A percentile compares a stretch with the other conserved stretches of the same genome.
Evolutionary conservation across 2,797 vertebrate species (phyloP).

Genomic region (Enteromius paludinosus): DNA sequence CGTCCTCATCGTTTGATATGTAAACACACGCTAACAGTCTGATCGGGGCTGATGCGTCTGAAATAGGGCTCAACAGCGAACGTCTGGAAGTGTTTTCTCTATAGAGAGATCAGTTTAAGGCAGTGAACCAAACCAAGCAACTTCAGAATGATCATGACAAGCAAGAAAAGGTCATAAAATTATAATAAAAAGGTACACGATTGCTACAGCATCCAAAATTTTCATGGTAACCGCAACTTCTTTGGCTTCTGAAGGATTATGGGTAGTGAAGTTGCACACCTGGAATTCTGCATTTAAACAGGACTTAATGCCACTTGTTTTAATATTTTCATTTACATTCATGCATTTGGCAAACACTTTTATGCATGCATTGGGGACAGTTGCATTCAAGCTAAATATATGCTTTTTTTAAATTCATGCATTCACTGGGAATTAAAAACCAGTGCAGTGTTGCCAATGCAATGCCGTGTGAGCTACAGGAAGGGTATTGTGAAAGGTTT

Average conservation of each 20-base stretch:
- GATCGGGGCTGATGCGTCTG: not conserved
- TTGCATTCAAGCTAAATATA: not conserved
- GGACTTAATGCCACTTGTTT: not conserved
- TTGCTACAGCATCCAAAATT: not conserved
- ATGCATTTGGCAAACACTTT: not conserved
- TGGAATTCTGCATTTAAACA: not conserved
- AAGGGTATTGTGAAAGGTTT: not conserved
- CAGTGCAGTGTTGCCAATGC: not conserved
- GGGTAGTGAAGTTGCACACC: not conserved
- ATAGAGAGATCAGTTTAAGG: not conserved
- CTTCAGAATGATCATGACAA: not conserved
- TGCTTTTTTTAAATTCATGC: not conserved
- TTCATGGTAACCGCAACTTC: not conserved
- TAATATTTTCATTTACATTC: not conserved
- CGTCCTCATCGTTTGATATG: slow-evolving; percentile 1
- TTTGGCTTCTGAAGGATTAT: not conserved
- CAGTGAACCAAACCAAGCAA: not conserved
- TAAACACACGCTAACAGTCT: not conserved
- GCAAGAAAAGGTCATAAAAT: not conserved
- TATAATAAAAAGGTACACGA: not conserved
- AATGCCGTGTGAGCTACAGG: not conserved
- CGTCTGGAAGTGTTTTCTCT: not conserved
- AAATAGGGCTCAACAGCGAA: not conserved
- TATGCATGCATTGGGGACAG: not conserved
- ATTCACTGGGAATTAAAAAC: not conserved